Evolutionary conservation across 2,888 invertebrate species (phyloP), one percentile per base, ranked within the genome.

Genomic region (Cerastis rubricosa): DNA sequence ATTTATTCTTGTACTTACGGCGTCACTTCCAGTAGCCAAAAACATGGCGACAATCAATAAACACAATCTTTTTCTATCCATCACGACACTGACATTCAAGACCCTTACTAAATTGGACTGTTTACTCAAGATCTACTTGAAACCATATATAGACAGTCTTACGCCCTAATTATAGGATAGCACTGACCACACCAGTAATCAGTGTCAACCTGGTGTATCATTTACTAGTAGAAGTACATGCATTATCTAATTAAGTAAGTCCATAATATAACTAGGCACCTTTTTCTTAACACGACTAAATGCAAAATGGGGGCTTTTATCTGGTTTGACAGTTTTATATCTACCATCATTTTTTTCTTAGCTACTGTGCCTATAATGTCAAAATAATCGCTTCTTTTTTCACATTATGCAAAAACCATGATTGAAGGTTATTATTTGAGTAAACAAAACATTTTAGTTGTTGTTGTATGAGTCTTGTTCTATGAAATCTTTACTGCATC

Each of bases 1-100:
- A 61, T 61, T 19, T 25, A 2, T 35, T 61, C 5, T 54, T 63
- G 35, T 87, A 94, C 95, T 95, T 90, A 95, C 96, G 59, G 92
- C 92, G 80, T 94, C 83, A 74, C 85, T 82, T 47, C 88, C 89
- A 82, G 84, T 85, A 22, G 81, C 84, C 29, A 93, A 85, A 74
- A 92, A 69, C 35, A 90, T 74, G 74, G 89, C 73, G 64, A 92
- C 76, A 54, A 94, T 81, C 69, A 93, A 81, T 45, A 92, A 83
- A 85, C 85, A 89, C 77, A 92, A 85, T 68, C 83, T 77, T 63
- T 75, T 91, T 68, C 68, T 78, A 75, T 88, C 87, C 93, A 93
- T 92, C 77, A 79, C 76, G 71, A 80, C 74, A 78, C 79, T 83
- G n/a, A 63, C 43, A 69, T 76, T 83, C 84, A 80, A 87, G 45